These are phyloP conservation scores for Apis laboriosa DNA, from an alignment of 1,140 invertebrate genomes.

Conservation along the genomic window DNA sequence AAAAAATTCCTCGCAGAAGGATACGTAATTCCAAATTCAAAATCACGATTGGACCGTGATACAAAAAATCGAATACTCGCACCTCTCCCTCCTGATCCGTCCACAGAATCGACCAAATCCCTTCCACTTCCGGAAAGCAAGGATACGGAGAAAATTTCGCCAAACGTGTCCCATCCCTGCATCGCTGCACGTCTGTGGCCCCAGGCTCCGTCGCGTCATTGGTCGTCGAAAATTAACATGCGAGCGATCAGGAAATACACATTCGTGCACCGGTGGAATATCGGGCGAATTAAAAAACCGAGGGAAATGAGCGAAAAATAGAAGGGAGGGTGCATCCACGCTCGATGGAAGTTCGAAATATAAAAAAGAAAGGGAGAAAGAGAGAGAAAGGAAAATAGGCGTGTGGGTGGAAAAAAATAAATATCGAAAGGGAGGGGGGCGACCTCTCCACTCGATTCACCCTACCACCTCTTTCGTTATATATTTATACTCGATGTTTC, in stretches of 20 bases:
- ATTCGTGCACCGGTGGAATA: constrained; percentile 67
- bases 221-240: constrained; percentile 78
- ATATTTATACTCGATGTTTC: background rate
- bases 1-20: no score
- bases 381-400: constrained; percentile 40
- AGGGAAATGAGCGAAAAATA: constrained; percentile 44
- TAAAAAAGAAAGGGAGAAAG: background rate
- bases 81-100: no score
- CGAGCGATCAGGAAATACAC: constrained; percentile 60
- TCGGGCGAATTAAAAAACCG: constrained; percentile 74
- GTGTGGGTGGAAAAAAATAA: constrained; percentile 37
- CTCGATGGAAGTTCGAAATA: constrained; percentile 14
- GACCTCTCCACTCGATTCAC: background rate
- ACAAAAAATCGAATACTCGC: no score
- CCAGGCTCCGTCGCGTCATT: constrained; percentile 70
- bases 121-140: no score
- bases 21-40: no score
- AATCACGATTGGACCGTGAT: no score
- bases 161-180: constrained; percentile 56
- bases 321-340: background rate
- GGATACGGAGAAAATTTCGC: constrained; percentile 63
- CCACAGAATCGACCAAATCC: no score
- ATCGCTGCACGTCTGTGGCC: constrained; percentile 72
- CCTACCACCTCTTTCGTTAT: constrained; percentile 3
- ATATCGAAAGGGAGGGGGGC: constrained; percentile 47